Conservation (phyloP, 1,140 invertebrate genomes). For the Drosophila malerkotliana region DNA sequence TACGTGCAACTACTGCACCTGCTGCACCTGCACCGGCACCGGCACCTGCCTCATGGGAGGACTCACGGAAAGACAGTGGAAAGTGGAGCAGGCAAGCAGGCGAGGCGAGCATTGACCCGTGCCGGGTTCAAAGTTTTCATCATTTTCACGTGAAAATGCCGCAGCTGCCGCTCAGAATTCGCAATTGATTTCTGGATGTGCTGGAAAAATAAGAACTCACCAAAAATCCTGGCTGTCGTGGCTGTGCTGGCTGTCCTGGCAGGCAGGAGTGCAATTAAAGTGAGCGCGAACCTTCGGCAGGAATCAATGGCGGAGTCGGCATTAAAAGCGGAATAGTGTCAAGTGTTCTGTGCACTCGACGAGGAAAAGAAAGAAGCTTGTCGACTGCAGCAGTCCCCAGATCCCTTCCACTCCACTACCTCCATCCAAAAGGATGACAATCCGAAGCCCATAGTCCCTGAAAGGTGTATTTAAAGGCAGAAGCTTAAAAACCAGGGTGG, state of each 20-base stretch:
- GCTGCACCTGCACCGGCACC: background rate
- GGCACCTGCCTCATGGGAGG: background rate
- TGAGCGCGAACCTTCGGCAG: conserved; percentile 35
- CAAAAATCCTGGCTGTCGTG: background rate
- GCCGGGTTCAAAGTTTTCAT: conserved; percentile 21
- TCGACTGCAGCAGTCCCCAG: conserved; percentile 24
- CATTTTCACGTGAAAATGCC: conserved; percentile 3
- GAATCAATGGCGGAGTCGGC: conserved; percentile 29
- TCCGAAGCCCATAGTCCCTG: conserved; percentile 15
- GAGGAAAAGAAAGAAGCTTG: conserved; percentile 18
- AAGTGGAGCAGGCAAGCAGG: conserved; percentile 18
- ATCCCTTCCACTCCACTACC: background rate
- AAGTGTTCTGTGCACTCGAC: conserved; percentile 18
- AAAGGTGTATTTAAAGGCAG: background rate
- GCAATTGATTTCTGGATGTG: background rate
- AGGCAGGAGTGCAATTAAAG: conserved; percentile 19
- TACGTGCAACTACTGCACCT: conserved; percentile 8
- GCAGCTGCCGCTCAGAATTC: background rate
- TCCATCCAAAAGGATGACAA: background rate
- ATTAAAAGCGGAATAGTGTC: conserved; percentile 42
- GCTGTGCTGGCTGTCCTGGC: too few species aligned
- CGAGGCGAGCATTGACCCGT: conserved; percentile 15
- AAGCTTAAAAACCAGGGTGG: too few species aligned
- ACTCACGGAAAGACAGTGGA: background rate
- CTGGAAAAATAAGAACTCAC: background rate